Conservation (phyloP, 2,888 invertebrate species). For the Andricus quercusramuli region DNA sequence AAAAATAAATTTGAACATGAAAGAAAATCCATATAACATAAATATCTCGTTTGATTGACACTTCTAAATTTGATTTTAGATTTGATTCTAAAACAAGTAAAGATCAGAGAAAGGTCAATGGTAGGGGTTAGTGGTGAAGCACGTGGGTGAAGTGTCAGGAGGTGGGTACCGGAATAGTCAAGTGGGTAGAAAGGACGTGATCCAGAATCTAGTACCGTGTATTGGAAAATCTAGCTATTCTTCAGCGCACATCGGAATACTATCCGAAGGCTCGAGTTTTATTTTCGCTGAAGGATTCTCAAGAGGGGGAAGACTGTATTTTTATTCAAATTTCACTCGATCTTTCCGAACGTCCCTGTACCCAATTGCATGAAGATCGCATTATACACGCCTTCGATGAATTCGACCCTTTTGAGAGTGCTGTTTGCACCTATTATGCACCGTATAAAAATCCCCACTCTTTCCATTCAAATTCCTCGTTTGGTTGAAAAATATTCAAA, state of each 20-base stretch:
- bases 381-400: slow-evolving; percentile 60
- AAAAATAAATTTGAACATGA: no score
- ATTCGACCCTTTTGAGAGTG: slow-evolving; percentile 53
- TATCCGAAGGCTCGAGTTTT: slow-evolving; percentile 53
- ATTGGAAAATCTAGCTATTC: slow-evolving; percentile 65
- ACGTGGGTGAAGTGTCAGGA: slow-evolving; percentile 49
- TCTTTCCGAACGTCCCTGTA: slow-evolving; percentile 52
- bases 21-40: no score
- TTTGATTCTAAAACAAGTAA: slow-evolving; percentile 7
- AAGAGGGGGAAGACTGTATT: slow-evolving; percentile 64
- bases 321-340: slow-evolving; percentile 69
- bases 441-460: slow-evolving; percentile 14
- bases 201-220: slow-evolving; percentile 64
- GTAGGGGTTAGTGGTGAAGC: not conserved
- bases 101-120: slow-evolving; percentile 3
- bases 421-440: slow-evolving; percentile 35
- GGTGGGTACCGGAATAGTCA: slow-evolving; percentile 58
- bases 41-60: not conserved
- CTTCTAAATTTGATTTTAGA: no score
- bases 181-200: slow-evolving; percentile 63
- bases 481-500: not conserved
- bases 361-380: slow-evolving; percentile 52
- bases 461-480: not conserved
- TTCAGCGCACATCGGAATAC: slow-evolving; percentile 53
- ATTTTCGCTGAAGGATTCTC: slow-evolving; percentile 62